These are phyloP conservation scores for Tinamus major DNA, from an alignment of 2,797 vertebrate genomes.

Conservation along the genomic window DNA sequence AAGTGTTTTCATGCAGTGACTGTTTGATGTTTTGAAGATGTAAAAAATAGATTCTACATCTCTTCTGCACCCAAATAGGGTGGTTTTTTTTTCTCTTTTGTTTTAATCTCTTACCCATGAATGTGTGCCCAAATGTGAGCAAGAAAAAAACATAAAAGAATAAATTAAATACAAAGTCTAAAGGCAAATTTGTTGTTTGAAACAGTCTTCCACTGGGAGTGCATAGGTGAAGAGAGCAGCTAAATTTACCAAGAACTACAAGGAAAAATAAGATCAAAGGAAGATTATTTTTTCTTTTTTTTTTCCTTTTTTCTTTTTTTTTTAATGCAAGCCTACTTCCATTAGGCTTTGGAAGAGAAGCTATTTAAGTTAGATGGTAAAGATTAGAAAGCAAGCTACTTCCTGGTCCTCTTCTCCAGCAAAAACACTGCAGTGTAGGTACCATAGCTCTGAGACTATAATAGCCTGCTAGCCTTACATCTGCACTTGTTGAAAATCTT, in stretches of 20 bases:
- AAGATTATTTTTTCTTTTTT: neutral
- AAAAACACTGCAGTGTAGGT: neutral
- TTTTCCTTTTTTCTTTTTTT: neutral
- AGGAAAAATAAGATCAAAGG: constrained; percentile 56
- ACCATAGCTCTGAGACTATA: neutral
- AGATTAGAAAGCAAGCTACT: neutral
- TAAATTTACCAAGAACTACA: neutral
- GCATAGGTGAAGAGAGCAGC: neutral
- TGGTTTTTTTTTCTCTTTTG: neutral
- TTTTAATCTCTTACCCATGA: neutral
- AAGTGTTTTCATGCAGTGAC: neutral
- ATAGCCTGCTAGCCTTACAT: neutral
- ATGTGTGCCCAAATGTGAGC: neutral
- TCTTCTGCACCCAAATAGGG: neutral
- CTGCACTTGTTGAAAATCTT: neutral
- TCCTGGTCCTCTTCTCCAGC: neutral
- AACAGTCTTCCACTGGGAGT: neutral
- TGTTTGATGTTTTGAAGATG: neutral
- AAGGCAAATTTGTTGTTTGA: neutral
- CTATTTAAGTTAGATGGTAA: neutral
- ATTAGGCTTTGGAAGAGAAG: neutral
- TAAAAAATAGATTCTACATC: neutral
- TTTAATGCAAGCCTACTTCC: constrained; percentile 34
- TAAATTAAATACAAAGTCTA: neutral
- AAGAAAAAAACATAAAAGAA: neutral